Evolutionary conservation across 2,113 vertebrate genomes (phyloP).

Genomic region (Pachycephala philippinensis): DNA sequence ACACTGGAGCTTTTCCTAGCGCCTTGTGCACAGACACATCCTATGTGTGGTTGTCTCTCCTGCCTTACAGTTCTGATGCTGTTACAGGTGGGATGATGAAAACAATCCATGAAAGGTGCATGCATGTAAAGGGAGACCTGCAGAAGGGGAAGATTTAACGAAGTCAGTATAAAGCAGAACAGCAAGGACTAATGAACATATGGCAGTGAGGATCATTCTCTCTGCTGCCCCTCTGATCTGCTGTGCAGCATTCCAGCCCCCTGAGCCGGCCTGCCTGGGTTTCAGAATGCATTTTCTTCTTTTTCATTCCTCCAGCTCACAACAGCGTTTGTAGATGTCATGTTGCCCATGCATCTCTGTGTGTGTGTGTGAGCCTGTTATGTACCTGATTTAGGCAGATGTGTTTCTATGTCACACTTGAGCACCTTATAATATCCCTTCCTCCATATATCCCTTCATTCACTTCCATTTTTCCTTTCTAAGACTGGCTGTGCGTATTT

Average conservation of each 20-base stretch:
- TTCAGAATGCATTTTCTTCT: conserved; percentile 45
- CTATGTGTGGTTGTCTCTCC: neutral
- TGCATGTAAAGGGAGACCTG: neutral
- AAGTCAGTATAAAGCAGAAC: neutral
- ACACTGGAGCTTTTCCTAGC: neutral
- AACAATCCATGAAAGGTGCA: neutral
- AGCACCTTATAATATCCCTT: neutral
- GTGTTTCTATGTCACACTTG: conserved; percentile 39
- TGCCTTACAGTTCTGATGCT: neutral
- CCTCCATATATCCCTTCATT: neutral
- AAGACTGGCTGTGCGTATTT: conserved; percentile 26
- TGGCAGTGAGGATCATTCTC: neutral
- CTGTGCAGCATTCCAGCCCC: conserved; percentile 1
- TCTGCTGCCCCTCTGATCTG: conserved; percentile 34
- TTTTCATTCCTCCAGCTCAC: conserved; percentile 49
- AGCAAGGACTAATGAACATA: neutral
- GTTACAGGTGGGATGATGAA: neutral
- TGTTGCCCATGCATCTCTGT: conserved; percentile 35
- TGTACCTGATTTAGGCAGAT: neutral
- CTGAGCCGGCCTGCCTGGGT: conserved; percentile 64
- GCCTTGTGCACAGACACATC: neutral
- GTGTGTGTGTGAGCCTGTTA: conserved; percentile 10
- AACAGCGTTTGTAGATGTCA: conserved; percentile 36
- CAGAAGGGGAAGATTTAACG: neutral
- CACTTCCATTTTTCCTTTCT: conserved; percentile 18